Evolutionary conservation across 2,888 invertebrate genomes (phyloP).

Genomic region (Kuschelorhynchus macadamiae): DNA sequence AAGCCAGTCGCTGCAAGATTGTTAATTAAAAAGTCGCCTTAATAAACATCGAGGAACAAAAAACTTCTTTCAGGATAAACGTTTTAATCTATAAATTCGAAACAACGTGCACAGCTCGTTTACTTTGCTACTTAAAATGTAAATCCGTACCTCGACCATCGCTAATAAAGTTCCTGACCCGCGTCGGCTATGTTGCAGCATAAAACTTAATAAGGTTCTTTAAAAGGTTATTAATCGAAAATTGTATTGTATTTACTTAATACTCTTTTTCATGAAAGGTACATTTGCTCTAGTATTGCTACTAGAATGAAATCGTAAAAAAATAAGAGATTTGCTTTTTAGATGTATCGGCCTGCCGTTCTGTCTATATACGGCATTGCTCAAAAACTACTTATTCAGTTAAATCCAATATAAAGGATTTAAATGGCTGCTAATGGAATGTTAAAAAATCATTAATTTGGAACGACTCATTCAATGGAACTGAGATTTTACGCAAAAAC

Average conservation of each 20-base stretch:
- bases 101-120: slow-evolving; percentile 41
- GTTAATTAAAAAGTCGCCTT: too few relatives aligned
- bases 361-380: too few relatives aligned
- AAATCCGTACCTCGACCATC: slow-evolving; percentile 43
- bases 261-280: not conserved
- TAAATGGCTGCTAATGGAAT: too few relatives aligned
- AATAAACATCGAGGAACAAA: too few relatives aligned
- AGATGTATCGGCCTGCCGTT: too few relatives aligned
- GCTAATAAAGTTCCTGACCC: slow-evolving; percentile 46
- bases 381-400: too few relatives aligned
- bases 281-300: not conserved
- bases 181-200: slow-evolving; percentile 31
- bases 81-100: slow-evolving; percentile 42
- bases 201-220: slow-evolving; percentile 43
- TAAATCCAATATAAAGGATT: too few relatives aligned
- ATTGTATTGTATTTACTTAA: slow-evolving; percentile 6
- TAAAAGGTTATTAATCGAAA: slow-evolving; percentile 36
- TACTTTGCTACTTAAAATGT: slow-evolving; percentile 44
- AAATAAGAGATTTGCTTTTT: too few relatives aligned
- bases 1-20: too few relatives aligned
- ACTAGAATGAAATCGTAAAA: not conserved
- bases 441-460: too few relatives aligned
- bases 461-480: too few relatives aligned
- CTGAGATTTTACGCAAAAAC: too few relatives aligned
- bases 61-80: slow-evolving; percentile 18